phyloP scores from a whole-genome alignment of 2,113 vertebrate species.

The Andinoacara biseriatus region DNA sequence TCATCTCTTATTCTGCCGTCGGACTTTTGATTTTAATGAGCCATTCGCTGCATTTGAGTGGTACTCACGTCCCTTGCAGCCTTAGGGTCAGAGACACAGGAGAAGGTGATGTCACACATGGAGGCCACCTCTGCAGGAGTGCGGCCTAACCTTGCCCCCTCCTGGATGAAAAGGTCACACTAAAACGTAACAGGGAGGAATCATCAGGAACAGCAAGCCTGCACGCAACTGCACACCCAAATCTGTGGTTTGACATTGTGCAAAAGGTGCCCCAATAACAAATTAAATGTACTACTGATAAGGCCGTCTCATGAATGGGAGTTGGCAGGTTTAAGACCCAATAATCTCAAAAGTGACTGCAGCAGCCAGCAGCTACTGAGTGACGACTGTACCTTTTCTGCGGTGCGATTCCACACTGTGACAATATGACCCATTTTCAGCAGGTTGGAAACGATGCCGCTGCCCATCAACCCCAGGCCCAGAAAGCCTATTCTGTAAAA shows the following conservation, averaged over 20 bases:
- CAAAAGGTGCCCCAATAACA: not conserved
- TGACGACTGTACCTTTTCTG: conserved; percentile 88
- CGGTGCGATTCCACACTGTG: conserved; percentile 98
- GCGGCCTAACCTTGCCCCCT: conserved; percentile 94
- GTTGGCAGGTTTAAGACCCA: not conserved
- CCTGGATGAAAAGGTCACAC: conserved; percentile 99
- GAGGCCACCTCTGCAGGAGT: conserved; percentile 98
- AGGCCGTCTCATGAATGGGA: too few species aligned
- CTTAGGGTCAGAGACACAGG: conserved; percentile 97
- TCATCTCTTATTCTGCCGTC: not conserved
- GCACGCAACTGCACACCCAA: not conserved
- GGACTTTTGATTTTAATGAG: not conserved
- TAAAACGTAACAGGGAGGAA: conserved; percentile 70
- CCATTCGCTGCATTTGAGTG: not conserved
- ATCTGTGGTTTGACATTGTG: too few species aligned
- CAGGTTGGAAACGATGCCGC: conserved; percentile 96
- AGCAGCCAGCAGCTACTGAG: not conserved
- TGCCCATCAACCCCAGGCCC: conserved; percentile 97
- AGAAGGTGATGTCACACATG: conserved; percentile 98
- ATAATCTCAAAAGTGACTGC: not conserved
- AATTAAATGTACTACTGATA: not conserved
- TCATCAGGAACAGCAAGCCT: not conserved
- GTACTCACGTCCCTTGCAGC: conserved; percentile 96
- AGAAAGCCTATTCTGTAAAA: conserved; percentile 94
- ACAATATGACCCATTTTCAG: conserved; percentile 98